Conservation (phyloP, 2,888 invertebrate genomes). For the Andricus curvator region DNA sequence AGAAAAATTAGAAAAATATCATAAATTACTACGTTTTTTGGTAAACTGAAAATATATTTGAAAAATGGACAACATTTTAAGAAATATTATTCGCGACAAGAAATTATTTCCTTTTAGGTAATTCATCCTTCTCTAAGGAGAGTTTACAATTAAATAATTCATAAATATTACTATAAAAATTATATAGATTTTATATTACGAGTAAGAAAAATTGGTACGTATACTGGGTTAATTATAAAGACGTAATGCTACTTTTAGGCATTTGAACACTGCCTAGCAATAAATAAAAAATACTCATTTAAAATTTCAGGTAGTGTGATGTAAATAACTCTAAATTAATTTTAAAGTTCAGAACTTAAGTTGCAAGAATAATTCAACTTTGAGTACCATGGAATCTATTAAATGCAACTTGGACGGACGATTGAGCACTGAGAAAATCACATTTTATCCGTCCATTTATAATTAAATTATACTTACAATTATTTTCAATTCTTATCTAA, state of each 20-base stretch:
- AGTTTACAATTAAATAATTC: not conserved
- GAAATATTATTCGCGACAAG: too few species aligned
- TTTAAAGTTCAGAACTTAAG: too few species aligned
- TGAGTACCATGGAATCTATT: not conserved
- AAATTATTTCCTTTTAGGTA: too few species aligned
- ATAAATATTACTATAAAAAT: not conserved
- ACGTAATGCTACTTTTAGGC: not conserved
- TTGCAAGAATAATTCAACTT: not conserved
- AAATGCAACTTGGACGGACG: not conserved
- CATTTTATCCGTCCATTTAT: not conserved
- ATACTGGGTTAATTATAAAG: not conserved
- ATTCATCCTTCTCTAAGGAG: not conserved
- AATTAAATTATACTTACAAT: not conserved
- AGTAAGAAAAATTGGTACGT: too few species aligned
- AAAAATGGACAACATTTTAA: too few species aligned
- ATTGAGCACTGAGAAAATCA: slow-evolving; percentile 17
- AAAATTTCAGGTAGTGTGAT: not conserved
- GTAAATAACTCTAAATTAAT: too few species aligned
- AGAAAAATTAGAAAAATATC: too few species aligned
- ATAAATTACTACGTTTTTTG: too few species aligned
- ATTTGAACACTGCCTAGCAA: not conserved
- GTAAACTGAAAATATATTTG: too few species aligned
- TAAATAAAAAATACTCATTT: not conserved
- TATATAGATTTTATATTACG: too few species aligned
- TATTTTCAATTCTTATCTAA: not conserved